These are phyloP conservation scores for Poeciliopsis turrubarensis DNA, from an alignment of 2,113 vertebrate species.

Conservation along the genomic window DNA sequence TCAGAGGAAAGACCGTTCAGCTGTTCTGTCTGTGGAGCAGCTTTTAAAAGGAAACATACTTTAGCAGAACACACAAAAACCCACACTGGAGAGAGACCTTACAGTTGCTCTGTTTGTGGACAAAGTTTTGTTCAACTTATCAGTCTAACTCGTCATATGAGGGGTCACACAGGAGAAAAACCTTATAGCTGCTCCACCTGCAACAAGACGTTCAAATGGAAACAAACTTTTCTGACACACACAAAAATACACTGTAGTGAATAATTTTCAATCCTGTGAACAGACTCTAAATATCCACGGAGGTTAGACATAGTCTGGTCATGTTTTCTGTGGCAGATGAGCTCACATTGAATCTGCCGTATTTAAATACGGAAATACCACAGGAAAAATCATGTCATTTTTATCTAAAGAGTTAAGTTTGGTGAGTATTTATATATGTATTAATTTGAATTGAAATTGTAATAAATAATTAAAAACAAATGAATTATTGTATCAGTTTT, in stretches of 20 bases:
- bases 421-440: too few species aligned
- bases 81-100: background rate
- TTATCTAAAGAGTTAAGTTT: too few species aligned
- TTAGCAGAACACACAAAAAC: background rate
- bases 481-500: too few species aligned
- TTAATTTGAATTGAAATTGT: too few species aligned
- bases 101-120: background rate
- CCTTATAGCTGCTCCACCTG: background rate
- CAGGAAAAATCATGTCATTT: too few species aligned
- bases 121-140: background rate
- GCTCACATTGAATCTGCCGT: too few species aligned
- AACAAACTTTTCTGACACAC: background rate
- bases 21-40: constrained; percentile 5
- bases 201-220: background rate
- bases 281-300: background rate
- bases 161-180: constrained; percentile 1
- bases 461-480: too few species aligned
- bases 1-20: constrained; percentile 1
- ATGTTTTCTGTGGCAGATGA: background rate
- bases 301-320: too few species aligned
- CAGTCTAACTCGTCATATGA: background rate
- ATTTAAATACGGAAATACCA: too few species aligned
- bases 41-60: background rate
- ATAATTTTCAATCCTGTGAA: background rate
- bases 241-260: background rate